These are phyloP conservation scores for Lithobates sylvaticus DNA, from an alignment of 2,797 vertebrate species.

Conservation along the genomic window DNA sequence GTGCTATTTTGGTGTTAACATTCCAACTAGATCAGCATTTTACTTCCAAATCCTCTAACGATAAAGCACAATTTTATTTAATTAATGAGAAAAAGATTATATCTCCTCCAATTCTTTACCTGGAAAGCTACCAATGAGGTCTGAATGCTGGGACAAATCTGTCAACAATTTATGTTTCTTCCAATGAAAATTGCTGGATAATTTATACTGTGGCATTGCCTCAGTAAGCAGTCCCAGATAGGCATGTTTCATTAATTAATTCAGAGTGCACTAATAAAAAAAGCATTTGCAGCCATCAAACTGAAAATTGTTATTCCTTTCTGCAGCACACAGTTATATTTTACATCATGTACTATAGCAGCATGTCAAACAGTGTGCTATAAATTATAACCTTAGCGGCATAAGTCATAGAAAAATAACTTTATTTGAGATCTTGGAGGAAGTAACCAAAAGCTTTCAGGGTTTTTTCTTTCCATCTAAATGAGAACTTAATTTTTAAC, in stretches of 20 bases:
- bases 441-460: too few relatives aligned
- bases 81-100: slow-evolving; percentile 12
- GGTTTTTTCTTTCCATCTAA: not conserved
- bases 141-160: slow-evolving; percentile 28
- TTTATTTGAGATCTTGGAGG: not conserved
- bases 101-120: not conserved
- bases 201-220: slow-evolving; percentile 23
- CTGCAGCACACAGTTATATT: not conserved
- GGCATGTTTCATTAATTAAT: slow-evolving; percentile 18
- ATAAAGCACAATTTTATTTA: slow-evolving; percentile 13
- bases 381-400: not conserved
- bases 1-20: not conserved
- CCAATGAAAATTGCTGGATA: not conserved
- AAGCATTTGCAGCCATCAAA: slow-evolving; percentile 8
- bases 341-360: not conserved
- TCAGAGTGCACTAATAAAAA: slow-evolving; percentile 16
- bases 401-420: not conserved
- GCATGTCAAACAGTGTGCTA: not conserved
- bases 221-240: slow-evolving; percentile 19
- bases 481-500: not conserved
- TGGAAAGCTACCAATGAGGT: slow-evolving; percentile 24
- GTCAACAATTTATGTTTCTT: slow-evolving; percentile 26
- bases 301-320: slow-evolving; percentile 26
- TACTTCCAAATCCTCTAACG: not conserved
- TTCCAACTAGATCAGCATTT: not conserved